Evolutionary conservation across 2,888 invertebrate species (phyloP).

Genomic region (Thera obeliscata): DNA sequence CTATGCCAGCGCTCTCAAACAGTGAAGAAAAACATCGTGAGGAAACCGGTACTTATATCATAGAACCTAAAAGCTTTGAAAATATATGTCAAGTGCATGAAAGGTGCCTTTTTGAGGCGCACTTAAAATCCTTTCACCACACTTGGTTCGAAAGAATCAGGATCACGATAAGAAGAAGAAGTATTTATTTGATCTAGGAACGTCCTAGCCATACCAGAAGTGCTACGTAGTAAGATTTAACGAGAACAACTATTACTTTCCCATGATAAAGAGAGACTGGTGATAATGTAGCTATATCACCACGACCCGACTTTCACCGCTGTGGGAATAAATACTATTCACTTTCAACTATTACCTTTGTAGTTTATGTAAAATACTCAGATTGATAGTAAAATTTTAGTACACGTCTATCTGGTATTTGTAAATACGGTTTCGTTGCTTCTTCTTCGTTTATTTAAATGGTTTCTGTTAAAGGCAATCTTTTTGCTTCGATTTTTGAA

Average conservation of each 20-base stretch:
- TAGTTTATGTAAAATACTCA: not conserved
- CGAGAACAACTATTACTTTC: slow-evolving; percentile 31
- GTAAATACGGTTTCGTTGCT: not conserved
- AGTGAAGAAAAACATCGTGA: too few species aligned
- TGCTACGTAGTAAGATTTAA: slow-evolving; percentile 1
- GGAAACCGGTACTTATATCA: too few species aligned
- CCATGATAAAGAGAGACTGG: slow-evolving; percentile 32
- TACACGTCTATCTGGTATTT: not conserved
- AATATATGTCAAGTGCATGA: too few species aligned
- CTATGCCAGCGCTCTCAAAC: too few species aligned
- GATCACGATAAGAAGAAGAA: too few species aligned
- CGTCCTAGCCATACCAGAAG: not conserved
- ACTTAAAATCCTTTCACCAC: too few species aligned
- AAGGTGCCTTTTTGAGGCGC: too few species aligned
- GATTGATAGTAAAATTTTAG: not conserved
- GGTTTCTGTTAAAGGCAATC: not conserved
- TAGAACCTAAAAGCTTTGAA: too few species aligned
- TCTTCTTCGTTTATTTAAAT: not conserved
- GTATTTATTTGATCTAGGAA: not conserved
- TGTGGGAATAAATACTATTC: slow-evolving; percentile 30
- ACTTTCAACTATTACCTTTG: slow-evolving; percentile 26
- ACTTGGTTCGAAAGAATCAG: too few species aligned
- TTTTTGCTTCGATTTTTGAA: not conserved
- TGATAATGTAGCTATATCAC: slow-evolving; percentile 23
- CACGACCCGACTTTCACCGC: slow-evolving; percentile 37